Evolutionary conservation across 2,113 vertebrate genomes (phyloP).

Genomic region (Acrocephalus kingi): DNA sequence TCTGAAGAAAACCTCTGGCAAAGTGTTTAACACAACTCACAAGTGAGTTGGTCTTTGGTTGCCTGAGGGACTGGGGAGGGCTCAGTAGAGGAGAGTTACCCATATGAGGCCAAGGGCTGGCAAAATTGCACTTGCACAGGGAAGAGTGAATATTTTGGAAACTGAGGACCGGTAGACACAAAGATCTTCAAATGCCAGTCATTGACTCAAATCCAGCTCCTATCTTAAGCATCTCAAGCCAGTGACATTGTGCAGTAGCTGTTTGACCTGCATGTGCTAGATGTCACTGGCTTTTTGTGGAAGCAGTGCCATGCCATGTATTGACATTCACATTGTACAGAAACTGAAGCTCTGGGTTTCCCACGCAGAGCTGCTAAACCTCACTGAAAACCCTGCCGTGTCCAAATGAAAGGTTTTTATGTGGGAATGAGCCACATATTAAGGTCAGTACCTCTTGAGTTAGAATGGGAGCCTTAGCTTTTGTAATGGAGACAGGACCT

Average conservation of each 20-base stretch:
- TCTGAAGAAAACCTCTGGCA: not conserved
- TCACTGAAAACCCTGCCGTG: not conserved
- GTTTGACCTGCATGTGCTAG: not conserved
- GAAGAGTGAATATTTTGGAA: not conserved
- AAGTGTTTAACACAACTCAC: not conserved
- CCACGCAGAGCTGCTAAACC: not conserved
- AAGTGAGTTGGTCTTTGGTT: not conserved
- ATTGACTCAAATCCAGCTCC: not conserved
- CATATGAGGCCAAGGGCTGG: not conserved
- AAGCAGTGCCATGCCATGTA: not conserved
- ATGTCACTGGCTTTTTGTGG: not conserved
- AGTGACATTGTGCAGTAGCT: not conserved
- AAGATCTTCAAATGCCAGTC: not conserved
- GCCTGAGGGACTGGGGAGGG: not conserved
- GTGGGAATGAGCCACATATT: not conserved
- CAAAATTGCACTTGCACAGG: not conserved
- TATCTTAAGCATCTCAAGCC: not conserved
- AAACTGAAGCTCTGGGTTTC: not conserved
- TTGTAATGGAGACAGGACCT: not conserved
- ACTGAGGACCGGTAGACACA: rapidly evolving
- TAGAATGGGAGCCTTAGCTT: slow-evolving; percentile 21
- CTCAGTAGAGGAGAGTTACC: not conserved
- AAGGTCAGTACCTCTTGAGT: not conserved
- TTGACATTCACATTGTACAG: not conserved
- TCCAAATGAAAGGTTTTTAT: not conserved